Percentiles rank a stretch among this genome's conserved stretches.
These are phyloP conservation scores for Chaetophractus vellerosus DNA, from an alignment of 2,797 vertebrate genomes.

Conservation along the genomic window DNA sequence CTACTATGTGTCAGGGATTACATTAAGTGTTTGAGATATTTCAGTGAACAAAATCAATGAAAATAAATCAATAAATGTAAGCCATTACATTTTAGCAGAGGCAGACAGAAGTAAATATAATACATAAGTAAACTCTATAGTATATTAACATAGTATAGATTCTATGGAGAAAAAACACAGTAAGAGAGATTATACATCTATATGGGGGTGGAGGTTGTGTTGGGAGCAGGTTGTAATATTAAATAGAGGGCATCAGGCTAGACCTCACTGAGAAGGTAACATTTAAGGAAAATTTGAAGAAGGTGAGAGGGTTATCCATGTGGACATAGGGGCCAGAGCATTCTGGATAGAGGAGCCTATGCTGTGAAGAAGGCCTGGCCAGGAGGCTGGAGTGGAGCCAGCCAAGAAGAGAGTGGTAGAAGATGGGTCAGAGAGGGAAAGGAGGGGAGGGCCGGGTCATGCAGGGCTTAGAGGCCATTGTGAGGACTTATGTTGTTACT, in stretches of 20 bases:
- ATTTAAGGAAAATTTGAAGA: not conserved
- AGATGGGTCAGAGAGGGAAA: not conserved
- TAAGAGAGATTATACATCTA: not conserved
- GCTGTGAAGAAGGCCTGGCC: not conserved
- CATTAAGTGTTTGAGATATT: not conserved
- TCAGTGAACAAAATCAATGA: not conserved
- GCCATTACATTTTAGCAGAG: not conserved
- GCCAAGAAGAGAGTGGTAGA: not conserved
- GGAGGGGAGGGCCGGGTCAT: not conserved
- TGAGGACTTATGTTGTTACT: not conserved
- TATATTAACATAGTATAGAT: not conserved
- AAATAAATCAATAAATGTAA: not conserved
- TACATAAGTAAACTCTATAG: not conserved
- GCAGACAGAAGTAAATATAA: not conserved
- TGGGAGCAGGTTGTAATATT: not conserved
- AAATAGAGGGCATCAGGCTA: not conserved
- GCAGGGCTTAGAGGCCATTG: not conserved
- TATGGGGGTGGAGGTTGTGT: no score
- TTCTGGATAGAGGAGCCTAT: not conserved
- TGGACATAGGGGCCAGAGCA: not conserved
- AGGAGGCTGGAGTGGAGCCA: not conserved
- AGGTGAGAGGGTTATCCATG: not conserved
- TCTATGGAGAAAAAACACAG: not conserved
- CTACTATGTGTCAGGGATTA: not conserved
- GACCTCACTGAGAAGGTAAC: not conserved